Conservation (phyloP, 2,888 invertebrate species). For the Pelosia muscerda region DNA sequence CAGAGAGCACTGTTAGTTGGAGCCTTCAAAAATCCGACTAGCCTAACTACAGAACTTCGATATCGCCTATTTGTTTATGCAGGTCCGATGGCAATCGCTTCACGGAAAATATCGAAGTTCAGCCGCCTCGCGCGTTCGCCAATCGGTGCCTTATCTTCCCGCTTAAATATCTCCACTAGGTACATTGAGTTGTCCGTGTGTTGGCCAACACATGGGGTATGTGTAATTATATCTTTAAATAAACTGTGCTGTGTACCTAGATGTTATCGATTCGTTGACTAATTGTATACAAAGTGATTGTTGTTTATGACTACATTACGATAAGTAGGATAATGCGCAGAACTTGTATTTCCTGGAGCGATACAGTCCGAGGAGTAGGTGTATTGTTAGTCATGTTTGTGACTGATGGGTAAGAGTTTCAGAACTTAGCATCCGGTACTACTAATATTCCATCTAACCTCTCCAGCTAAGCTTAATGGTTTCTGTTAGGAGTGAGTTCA, state of each 20-base stretch:
- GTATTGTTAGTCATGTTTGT: conserved; percentile 21
- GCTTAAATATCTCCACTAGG: not conserved
- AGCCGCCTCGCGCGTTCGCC: too few relatives aligned
- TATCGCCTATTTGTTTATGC: too few relatives aligned
- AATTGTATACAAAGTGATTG: conserved; percentile 32
- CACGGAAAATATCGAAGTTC: too few relatives aligned
- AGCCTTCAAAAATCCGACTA: too few relatives aligned
- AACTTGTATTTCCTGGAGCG: conserved; percentile 31
- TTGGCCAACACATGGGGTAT: not conserved
- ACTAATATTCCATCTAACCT: too few relatives aligned
- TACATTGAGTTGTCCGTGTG: conserved; percentile 3
- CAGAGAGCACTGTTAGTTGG: too few relatives aligned
- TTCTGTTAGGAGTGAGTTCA: too few relatives aligned
- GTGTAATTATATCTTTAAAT: not conserved
- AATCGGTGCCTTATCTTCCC: not conserved
- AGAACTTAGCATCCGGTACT: too few relatives aligned
- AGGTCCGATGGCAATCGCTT: too few relatives aligned
- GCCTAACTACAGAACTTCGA: too few relatives aligned
- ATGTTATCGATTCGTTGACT: conserved; percentile 39
- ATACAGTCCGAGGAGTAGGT: conserved; percentile 6
- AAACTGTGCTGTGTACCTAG: conserved; percentile 14
- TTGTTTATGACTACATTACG: conserved; percentile 26
- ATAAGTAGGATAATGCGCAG: conserved; percentile 1
- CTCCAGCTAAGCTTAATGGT: too few relatives aligned
- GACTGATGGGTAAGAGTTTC: not conserved